Conservation (phyloP, 2,888 invertebrate species). For the Schizaphis graminum region DNA sequence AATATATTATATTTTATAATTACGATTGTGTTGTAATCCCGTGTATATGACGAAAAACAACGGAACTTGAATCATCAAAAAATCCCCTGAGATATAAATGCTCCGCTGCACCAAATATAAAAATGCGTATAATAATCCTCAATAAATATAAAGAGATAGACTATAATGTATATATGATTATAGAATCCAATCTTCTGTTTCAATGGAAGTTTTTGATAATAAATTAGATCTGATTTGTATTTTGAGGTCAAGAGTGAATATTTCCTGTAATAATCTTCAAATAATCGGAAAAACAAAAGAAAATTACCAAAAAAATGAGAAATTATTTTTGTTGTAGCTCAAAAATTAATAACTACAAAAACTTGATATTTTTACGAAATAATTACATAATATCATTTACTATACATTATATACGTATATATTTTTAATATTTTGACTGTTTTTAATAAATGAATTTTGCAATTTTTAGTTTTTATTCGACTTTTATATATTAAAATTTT, state of each 20-base stretch:
- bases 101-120: background rate
- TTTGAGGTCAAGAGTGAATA: background rate
- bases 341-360: background rate
- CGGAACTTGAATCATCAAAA: background rate
- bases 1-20: background rate
- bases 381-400: background rate
- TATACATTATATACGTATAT: background rate
- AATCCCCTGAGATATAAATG: background rate
- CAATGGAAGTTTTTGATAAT: background rate
- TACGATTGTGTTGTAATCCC: background rate
- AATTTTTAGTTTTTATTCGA: background rate
- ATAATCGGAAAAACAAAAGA: background rate
- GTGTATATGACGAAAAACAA: background rate
- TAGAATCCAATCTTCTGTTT: background rate
- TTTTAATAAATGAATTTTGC: background rate
- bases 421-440: background rate
- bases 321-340: background rate
- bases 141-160: background rate
- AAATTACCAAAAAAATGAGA: background rate
- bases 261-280: background rate
- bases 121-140: background rate
- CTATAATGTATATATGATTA: background rate
- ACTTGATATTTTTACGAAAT: background rate
- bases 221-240: background rate
- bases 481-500: background rate